Conservation (phyloP, 2,888 invertebrate species). For the Pharmacophagus antenor region DNA sequence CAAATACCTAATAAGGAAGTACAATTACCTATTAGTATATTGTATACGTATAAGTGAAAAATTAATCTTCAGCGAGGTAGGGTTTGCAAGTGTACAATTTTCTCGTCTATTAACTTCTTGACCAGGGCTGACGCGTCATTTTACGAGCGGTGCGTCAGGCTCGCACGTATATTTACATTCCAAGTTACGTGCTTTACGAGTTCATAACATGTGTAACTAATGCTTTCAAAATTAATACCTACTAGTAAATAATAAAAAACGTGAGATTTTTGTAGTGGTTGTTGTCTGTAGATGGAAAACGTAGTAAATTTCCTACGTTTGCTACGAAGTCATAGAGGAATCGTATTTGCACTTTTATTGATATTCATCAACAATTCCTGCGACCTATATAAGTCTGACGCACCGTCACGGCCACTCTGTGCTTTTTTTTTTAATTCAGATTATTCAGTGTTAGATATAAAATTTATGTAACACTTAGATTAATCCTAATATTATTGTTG, state of each 20-base stretch:
- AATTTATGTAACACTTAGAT: constrained; percentile 29
- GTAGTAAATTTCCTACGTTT: too few species aligned
- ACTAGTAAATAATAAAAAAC: too few species aligned
- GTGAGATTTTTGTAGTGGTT: too few species aligned
- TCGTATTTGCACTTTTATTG: neutral
- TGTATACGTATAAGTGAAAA: too few species aligned
- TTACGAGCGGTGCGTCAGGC: neutral
- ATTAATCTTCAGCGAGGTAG: too few species aligned
- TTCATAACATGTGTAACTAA: too few species aligned
- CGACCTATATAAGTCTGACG: neutral
- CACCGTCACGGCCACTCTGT: neutral
- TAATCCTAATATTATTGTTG: constrained; percentile 34
- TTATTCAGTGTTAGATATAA: constrained; percentile 29
- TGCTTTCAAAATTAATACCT: too few species aligned
- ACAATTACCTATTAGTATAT: too few species aligned
- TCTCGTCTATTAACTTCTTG: neutral
- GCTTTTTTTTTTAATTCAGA: neutral
- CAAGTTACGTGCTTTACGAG: too few species aligned
- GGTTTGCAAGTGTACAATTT: neutral
- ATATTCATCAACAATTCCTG: neutral
- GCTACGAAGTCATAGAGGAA: too few species aligned
- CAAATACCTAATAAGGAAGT: too few species aligned
- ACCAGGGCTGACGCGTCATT: neutral
- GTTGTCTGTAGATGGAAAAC: too few species aligned
- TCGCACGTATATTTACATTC: neutral